Conservation (phyloP, 2,797 vertebrate species). For the Euphonia xanthogaster region DNA sequence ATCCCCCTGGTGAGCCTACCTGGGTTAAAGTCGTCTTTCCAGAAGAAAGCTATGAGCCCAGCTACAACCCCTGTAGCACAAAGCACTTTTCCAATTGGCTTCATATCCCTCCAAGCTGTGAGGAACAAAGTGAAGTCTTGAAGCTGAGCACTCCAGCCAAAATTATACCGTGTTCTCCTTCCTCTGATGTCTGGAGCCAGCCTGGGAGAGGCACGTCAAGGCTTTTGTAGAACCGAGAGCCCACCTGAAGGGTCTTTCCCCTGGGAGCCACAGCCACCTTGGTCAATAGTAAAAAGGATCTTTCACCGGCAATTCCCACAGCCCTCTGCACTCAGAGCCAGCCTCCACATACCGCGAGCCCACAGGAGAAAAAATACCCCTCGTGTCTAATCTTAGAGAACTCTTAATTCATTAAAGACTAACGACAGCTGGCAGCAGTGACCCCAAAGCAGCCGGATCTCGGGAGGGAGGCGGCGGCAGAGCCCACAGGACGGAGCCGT, state of each 20-base stretch:
- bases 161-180: background rate
- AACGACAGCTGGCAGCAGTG: background rate
- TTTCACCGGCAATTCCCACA: background rate
- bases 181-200: background rate
- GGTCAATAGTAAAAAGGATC: background rate
- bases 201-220: background rate
- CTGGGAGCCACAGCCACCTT: background rate
- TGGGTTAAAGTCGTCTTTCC: slow-evolving; percentile 69
- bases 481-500: background rate
- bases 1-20: background rate
- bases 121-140: background rate
- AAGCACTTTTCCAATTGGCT: background rate
- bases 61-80: slow-evolving; percentile 18
- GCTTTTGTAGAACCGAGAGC: background rate
- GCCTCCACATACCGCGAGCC: too few species aligned
- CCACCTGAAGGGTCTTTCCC: background rate
- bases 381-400: background rate
- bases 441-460: background rate
- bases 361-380: background rate
- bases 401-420: background rate
- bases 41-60: slow-evolving; percentile 51
- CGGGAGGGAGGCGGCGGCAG: background rate
- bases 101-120: background rate
- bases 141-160: background rate
- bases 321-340: background rate